Evolutionary conservation across 2,113 vertebrate genomes (phyloP), one percentile per base, ranked within the genome.

Genomic region (Empidonax alnorum): DNA sequence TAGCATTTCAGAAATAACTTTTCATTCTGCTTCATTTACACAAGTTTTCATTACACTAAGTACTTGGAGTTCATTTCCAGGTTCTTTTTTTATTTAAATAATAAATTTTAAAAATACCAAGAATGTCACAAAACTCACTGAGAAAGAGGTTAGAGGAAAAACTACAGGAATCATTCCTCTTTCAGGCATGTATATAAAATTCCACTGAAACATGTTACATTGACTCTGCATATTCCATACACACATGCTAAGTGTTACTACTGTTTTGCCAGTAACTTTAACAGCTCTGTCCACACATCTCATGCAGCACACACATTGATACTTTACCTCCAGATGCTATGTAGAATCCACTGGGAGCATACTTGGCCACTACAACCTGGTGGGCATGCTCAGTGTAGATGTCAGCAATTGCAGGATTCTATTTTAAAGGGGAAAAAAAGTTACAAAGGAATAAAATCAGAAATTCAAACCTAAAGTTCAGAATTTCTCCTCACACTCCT

Each of bases 341-440:
- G 98, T 99, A 99, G 97, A 98, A 99, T 37, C 99, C 99, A 72
- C 99, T 99, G 90, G 99, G 99, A 6, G 99, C 96, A 31, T 99
- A 99, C 95, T 99, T 99, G 90, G 99, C 99, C 93, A 99, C 99
- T 49, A 97, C 98, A 44, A 99, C 99, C 73, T 97, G 98, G 90
- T 99, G 99, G 46, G 99, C 98, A 42, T 99, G 99, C 91, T 99
- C 99, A 2, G 99, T 99, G 97, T 99, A 99, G 97, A 99, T 98
- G 93, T 99, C 99, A 30, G 99, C 99, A 67, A 99, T 97, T 30
- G 98, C 98, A 7, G 99, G 99, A 92, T 99, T 99, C 99, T 99
- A 94, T 68, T 92, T n/a, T 42, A 96, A 84, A 87, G 50, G 85
- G 21, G 39, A 44, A 68, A 47, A 44, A 76, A 55, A 47, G 37